Conservation (phyloP, 2,888 invertebrate species). For the Tetranychus truncatus region DNA sequence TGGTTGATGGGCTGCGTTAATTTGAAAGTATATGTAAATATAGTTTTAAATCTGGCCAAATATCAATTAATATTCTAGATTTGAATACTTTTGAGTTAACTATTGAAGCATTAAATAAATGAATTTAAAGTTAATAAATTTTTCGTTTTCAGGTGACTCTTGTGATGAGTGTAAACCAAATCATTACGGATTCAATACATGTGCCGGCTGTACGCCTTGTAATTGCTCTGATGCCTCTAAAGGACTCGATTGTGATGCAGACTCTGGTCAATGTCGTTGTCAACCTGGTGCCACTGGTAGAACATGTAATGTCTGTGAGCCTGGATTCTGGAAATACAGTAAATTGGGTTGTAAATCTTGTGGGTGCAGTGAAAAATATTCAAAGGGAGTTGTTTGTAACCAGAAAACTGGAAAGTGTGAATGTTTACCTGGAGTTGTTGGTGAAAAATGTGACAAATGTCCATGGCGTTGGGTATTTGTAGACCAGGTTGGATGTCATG, state of each 20-base stretch:
- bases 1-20: no score
- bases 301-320: slow-evolving; percentile 69
- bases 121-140: no score
- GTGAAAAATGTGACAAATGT: slow-evolving; percentile 85
- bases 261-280: slow-evolving; percentile 63
- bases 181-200: slow-evolving; percentile 63
- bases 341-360: slow-evolving; percentile 60
- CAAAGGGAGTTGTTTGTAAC: slow-evolving; percentile 75
- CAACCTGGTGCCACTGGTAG: slow-evolving; percentile 65
- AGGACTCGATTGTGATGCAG: slow-evolving; percentile 62
- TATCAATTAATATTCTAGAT: no score
- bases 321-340: slow-evolving; percentile 77
- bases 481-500: slow-evolving; percentile 56
- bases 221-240: slow-evolving; percentile 65
- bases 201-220: slow-evolving; percentile 67
- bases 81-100: no score
- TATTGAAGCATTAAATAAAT: no score
- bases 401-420: slow-evolving; percentile 71
- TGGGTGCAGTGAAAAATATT: slow-evolving; percentile 78
- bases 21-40: no score
- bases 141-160: slow-evolving; percentile 38
- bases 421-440: slow-evolving; percentile 77
- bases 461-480: slow-evolving; percentile 77
- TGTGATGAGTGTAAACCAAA: slow-evolving; percentile 66
- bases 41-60: no score